Base-by-base conservation (phyloP, 2,888 invertebrate genomes). In the Meta bourneti region DNA sequence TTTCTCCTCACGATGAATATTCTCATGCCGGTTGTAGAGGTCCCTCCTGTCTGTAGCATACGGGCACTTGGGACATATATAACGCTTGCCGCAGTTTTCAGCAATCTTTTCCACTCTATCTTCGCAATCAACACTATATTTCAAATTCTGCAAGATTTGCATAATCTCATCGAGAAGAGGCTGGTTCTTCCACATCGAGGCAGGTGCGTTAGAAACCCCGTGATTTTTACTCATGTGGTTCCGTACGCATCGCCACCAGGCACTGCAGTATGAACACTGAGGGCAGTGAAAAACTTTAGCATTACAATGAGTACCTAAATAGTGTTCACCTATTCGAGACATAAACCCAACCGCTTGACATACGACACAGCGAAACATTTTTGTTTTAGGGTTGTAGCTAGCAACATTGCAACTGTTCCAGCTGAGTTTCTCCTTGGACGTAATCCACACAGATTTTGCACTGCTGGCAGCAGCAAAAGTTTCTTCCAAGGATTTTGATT, bases 1-100 rank as follows among this genome's bases (percentile, higher is more conserved):
- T 94, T 98, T 98, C 95, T 98, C 98, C 95, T 98, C 98, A 94
- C 98, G 96, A 95, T 98, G 98, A 93, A 98, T 98, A 95, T 98
- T 98, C 95, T 98, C 98, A 95, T 98, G 98, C 52, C 98, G 96
- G 75, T 98, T 98, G 95, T 97, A 98, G 79, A 98, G 96, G 95
- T 98, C 98, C 93, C 98, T 96, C 20, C 98, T 96, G 95, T 98
- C 98, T 19, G 98, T 98, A 54, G 98, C 97, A 95, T 98, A 98
- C 4, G 98, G 97, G 95, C 98, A 98, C 94, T 97, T 97, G 51
- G 96, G 96, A 95, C 98, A 98, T 92, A 96, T 97, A 95, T 98
- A 98, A 54, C 98, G 71, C 78, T 93, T 93, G 5, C 89, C 92
- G 61, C 82, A 86, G 81, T 89, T 92, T 19, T 93, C 93, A 11